Conservation (phyloP, 2,113 vertebrate species). For the Echinops telfairi region DNA sequence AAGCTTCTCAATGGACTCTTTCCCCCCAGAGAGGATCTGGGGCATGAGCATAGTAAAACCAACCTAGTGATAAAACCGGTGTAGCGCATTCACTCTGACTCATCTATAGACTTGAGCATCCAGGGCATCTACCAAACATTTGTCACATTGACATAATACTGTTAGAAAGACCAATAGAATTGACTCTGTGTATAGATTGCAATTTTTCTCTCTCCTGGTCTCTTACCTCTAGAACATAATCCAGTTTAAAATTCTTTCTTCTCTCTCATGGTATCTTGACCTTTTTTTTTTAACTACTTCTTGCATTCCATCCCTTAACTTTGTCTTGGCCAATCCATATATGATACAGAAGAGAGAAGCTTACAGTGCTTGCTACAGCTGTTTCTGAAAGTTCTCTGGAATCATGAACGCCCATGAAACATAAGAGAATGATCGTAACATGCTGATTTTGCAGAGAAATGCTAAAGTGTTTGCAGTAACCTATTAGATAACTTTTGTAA, state of each 20-base stretch:
- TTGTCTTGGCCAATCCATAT: not conserved
- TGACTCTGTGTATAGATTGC: slow-evolving; percentile 46
- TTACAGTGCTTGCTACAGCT: slow-evolving; percentile 18
- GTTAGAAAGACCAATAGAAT: slow-evolving; percentile 74
- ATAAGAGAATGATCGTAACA: slow-evolving; percentile 6
- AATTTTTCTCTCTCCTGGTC: slow-evolving; percentile 67
- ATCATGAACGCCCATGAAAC: slow-evolving; percentile 5
- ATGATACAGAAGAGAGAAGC: slow-evolving; percentile 7
- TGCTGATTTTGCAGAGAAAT: not conserved
- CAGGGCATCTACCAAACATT: slow-evolving; percentile 45
- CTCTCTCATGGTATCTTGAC: not conserved
- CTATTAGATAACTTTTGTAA: slow-evolving; percentile 26
- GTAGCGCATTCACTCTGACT: not conserved
- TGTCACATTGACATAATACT: slow-evolving; percentile 74
- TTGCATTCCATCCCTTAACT: slow-evolving; percentile 27
- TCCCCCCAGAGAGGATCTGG: not conserved
- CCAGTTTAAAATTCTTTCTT: slow-evolving; percentile 56
- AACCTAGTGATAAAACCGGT: not conserved
- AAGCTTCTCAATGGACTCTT: not conserved
- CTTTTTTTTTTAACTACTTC: slow-evolving; percentile 33
- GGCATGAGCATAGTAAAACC: not conserved
- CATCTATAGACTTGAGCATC: slow-evolving; percentile 10
- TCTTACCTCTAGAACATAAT: slow-evolving; percentile 73
- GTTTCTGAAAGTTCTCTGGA: not conserved
- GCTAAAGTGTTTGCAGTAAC: not conserved